phyloP scores from a whole-genome alignment of 2,113 vertebrate species.

The Dryoscopus gambensis region DNA sequence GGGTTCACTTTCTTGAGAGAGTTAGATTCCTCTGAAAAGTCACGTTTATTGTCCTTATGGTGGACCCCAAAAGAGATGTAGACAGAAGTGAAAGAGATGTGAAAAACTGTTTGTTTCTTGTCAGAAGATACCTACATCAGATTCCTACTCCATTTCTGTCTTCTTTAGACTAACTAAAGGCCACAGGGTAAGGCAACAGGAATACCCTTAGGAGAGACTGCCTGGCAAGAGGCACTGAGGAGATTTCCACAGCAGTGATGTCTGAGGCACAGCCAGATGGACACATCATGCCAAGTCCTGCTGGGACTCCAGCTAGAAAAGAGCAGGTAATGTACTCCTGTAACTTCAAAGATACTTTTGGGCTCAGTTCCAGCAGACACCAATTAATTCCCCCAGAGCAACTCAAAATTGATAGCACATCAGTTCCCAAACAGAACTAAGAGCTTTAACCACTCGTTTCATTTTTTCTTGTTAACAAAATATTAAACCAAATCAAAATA shows the following conservation, averaged over 20 bases:
- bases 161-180: background rate
- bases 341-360: background rate
- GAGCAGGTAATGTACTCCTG: background rate
- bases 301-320: background rate
- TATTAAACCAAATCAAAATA: background rate
- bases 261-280: background rate
- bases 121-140: background rate
- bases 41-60: background rate
- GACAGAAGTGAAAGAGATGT: background rate
- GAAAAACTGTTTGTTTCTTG: background rate
- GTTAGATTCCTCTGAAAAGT: background rate
- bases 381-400: background rate
- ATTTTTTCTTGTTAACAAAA: background rate
- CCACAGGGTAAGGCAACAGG: background rate
- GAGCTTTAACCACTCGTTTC: background rate
- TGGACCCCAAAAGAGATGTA: background rate
- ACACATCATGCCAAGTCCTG: background rate
- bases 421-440: background rate
- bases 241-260: background rate
- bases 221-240: background rate
- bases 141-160: background rate
- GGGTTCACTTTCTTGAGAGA: background rate
- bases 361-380: background rate
- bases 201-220: background rate
- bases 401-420: background rate